Base-by-base conservation (phyloP, 2,113 vertebrate genomes). In the Seriola quinqueradiata region DNA sequence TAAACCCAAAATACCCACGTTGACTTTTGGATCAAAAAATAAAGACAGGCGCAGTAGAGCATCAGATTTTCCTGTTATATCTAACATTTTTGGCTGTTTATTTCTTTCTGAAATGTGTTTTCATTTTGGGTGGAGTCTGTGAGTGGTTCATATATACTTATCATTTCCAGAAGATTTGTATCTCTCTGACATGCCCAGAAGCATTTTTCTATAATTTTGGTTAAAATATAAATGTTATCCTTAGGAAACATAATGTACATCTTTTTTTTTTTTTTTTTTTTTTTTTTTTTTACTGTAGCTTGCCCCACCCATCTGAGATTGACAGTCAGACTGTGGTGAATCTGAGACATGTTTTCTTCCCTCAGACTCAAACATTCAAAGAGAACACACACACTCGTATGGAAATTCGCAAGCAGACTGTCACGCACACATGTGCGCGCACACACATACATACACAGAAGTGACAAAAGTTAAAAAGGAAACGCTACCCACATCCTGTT, bases 401-500 rank as follows among this genome's bases (percentile, higher is more conserved):
- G 55, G 70, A 83, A 83, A 84, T 82, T 2, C 57, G 25, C 70
- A 66, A 13, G 28, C 64, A 79, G 63, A 52, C 79, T 79, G 61
- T 67, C 70, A 76, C 63, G 77, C 60, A 63, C 13, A 57, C 69
- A 42, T 5, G 3, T 28, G n/a, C 23, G 19, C 28, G 58, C 25
- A n/a, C 55, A 64, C 54, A 65, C 28, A 64, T 36, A 68, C 48
- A 54, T 38, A 55, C 66, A 58, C 17, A 68, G 19, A 81, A 69
- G 64, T 60, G 57, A 66, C 82, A 86, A 60, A 57, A 70, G 58
- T 44, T 70, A 69, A 81, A 60, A 78, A 50, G 54, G 23, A 71
- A 79, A 73, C 9, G 14, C n/a, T 23, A 50, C 70, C 85, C 76
- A 70, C 81, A 70, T 89, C 67, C 72, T 86, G 75, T 79, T 81